A percentile compares a stretch with the other conserved stretches of the same genome.
Evolutionary conservation across 2,888 invertebrate genomes (phyloP).

Genomic region (Pheosia tremula): DNA sequence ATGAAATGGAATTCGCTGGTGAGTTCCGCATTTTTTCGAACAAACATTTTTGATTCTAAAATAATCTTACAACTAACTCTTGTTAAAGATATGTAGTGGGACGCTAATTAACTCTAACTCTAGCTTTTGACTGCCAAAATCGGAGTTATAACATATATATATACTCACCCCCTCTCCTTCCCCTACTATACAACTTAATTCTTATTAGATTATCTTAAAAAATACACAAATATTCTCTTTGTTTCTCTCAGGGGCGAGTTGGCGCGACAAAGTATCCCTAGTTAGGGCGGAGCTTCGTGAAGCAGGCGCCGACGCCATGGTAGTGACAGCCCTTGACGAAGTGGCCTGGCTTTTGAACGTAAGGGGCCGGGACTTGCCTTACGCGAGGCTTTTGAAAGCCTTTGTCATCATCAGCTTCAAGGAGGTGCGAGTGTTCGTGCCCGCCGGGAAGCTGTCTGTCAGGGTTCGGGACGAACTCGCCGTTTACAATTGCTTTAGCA

Average conservation of each 20-base stretch:
- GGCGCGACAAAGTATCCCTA: conserved; percentile 90
- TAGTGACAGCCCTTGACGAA: conserved; percentile 94
- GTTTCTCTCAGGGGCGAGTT: conserved; percentile 83
- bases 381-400: conserved; percentile 91
- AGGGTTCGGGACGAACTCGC: conserved; percentile 80
- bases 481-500: conserved; percentile 85
- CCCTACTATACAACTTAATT: too few relatives aligned
- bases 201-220: too few relatives aligned
- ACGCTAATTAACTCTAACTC: too few relatives aligned
- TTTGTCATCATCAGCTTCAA: conserved; percentile 88
- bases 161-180: too few relatives aligned
- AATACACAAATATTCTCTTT: too few relatives aligned
- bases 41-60: too few relatives aligned
- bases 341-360: conserved; percentile 94
- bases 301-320: conserved; percentile 89
- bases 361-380: conserved; percentile 92
- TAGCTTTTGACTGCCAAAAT: too few relatives aligned
- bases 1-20: conserved; percentile 86
- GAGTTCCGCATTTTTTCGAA: neutral
- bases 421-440: conserved; percentile 88
- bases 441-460: conserved; percentile 86
- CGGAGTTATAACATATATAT: too few relatives aligned
- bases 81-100: too few relatives aligned
- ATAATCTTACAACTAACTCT: too few relatives aligned
- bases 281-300: conserved; percentile 86